Evolutionary conservation across 2,888 invertebrate species (phyloP).

Genomic region (Chymomyza procnemis): DNA sequence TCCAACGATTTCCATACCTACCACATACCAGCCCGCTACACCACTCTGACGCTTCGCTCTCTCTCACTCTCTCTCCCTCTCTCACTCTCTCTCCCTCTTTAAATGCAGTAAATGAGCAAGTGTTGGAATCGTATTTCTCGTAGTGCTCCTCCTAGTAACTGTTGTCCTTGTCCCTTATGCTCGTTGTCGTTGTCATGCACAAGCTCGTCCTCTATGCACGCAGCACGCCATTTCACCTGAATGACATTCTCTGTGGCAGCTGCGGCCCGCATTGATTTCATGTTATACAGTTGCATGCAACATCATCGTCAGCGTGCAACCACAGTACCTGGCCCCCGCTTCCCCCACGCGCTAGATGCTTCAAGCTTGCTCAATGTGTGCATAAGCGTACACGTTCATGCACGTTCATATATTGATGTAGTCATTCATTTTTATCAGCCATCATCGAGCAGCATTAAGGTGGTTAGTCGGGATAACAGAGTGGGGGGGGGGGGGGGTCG

Average conservation of each 20-base stretch:
- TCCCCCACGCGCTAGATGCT: conserved; percentile 11
- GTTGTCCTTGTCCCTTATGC: not conserved
- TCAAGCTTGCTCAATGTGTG: not conserved
- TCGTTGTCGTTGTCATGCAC: too few relatives aligned
- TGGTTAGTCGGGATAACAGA: not conserved
- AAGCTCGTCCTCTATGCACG: conserved; percentile 13
- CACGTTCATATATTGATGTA: conserved; percentile 38
- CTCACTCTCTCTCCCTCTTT: not conserved
- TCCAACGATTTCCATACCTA: conserved; percentile 7
- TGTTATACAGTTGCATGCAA: conserved; percentile 1
- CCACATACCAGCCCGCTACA: too few relatives aligned
- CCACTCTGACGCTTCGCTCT: too few relatives aligned
- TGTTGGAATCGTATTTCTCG: conserved; percentile 38
- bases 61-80: too few relatives aligned
- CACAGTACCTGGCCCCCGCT: not conserved
- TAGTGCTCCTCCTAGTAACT: conserved; percentile 2
- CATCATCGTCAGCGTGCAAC: conserved; percentile 24
- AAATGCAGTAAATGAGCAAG: conserved; percentile 68
- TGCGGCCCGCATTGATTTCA: conserved; percentile 36
- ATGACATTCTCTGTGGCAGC: not conserved
- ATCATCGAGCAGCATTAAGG: conserved; percentile 21
- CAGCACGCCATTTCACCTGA: not conserved
- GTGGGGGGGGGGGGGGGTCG: not conserved
- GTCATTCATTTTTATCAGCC: conserved; percentile 67
- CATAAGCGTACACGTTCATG: not conserved